Base-by-base conservation (phyloP, 1,140 invertebrate genomes). In the Pogonomyrmex barbatus region DNA sequence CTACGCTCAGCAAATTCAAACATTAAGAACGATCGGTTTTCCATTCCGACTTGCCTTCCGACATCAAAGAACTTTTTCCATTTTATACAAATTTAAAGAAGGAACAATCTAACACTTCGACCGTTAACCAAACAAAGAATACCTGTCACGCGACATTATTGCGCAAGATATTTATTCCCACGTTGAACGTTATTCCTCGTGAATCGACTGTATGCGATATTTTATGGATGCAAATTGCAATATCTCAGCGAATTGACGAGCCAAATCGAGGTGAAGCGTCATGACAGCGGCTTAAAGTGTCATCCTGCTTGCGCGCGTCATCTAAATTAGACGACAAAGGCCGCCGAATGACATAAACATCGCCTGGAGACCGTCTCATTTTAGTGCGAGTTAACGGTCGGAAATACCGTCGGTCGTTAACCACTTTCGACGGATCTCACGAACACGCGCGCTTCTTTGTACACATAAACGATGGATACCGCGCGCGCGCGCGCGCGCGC, bases 301-400 rank as follows among this genome's bases (percentile, higher is more conserved):
- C 39, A 33, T 45, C 12, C 65, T 52, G 60, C 75, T 63, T 50
- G 62, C 30, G 52, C 73, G 47, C 62, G 71, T 76, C 73, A 50
- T 60, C 33, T 50, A 88, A 89, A 89, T 89, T 89, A 63, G 70
- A 89, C 77, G 84, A 86, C 77, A 77, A 78, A 88, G 83, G 75
- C 10, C 45, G 52, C 30, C 60, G 60, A 56, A 65, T 50, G 76
- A 68, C 62, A 56, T 70, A 71, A 81, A 76, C 45, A 56, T 8
- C 45, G 42, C 50, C 63, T 68, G 52, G 67, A 75, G 54, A 58
- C 81, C 14, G 75, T 75, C 68, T 70, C 76, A 70, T 86, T 88
- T 62, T 70, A 86, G 50, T 42, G 45, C 45, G 67, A 83, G 77
- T 89, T 86, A 83, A 89, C 87, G 77, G n/a, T 77, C 71, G 77